Evolutionary conservation across 2,888 invertebrate species (phyloP), one percentile per base, ranked within the genome.

Genomic region (Himalopsyche anomala): DNA sequence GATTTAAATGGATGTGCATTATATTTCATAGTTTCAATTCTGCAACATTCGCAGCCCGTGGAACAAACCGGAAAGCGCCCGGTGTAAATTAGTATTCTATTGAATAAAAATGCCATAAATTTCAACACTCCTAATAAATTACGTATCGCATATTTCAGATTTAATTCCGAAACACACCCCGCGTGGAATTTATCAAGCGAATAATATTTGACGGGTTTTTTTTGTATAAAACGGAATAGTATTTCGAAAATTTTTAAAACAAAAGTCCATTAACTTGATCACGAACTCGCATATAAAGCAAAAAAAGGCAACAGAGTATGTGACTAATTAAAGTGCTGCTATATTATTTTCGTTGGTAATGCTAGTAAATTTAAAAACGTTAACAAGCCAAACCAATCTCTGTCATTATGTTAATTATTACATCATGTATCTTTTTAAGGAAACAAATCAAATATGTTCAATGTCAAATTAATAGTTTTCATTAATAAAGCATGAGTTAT

Each of bases 91-190:
- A 74, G 74, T 74, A 74, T 74, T 74, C 36, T 38, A 74, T 36
- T 74, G 74, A 74, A 74, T 74, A 74, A 74, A 74, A 74, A 74
- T 38, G 74, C 74, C 19, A 74, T 74, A 74, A 36, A 74, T 74
- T 36, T 74, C 36, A 74, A 28, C 74, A 12, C 38, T 74, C 74
- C 12, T 74, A 74, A 36, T 74, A 36, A 36, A 74, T 36, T 38
- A 74, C 38, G 74, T 74, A 74, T 74, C 38, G 19, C 74, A 74
- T 74, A 74, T 74, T 74, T 74, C 74, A 36, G 74, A 74, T 36
- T 15, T 5, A 74, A 36, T 74, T 36, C 38, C 4, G 62, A 51
- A 51, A 62, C 74, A 74, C 74, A 74, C 74, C 36, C 36, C 11
- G 28, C 9, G 74, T 36, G 36, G 69, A 74, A 9, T 2, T 74